A percentile compares a stretch with the other conserved stretches of the same genome.
Evolutionary conservation across 2,797 vertebrate species (phyloP).

Genomic region (Clamator glandarius): DNA sequence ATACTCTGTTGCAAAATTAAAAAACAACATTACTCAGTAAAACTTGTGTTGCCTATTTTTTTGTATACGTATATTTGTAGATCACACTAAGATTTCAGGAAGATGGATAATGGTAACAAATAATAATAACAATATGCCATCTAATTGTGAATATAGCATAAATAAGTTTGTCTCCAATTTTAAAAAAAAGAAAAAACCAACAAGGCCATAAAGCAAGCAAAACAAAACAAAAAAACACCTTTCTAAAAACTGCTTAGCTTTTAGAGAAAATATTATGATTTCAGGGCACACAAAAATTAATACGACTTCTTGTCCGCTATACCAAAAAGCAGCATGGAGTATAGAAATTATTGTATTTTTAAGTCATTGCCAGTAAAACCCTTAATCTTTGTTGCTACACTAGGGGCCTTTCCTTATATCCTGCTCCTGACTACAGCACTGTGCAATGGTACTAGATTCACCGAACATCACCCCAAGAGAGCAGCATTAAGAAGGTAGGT

Average conservation of each 20-base stretch:
- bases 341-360: constrained; percentile 8
- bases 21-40: not conserved
- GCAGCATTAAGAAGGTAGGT: not conserved
- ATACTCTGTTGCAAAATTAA: not conserved
- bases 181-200: not conserved
- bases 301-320: not conserved
- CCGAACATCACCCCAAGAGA: not conserved
- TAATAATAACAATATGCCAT: not conserved
- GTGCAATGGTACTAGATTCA: not conserved
- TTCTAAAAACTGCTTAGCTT: fast-evolving
- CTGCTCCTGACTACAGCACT: not conserved
- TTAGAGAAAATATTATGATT: not conserved
- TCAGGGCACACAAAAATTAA: not conserved
- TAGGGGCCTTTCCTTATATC: not conserved
- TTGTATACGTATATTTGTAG: not conserved
- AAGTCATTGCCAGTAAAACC: not conserved
- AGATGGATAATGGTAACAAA: not conserved
- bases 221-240: not conserved
- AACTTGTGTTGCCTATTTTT: not conserved
- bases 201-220: not conserved
- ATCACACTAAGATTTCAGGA: not conserved
- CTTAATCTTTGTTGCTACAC: not conserved
- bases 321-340: not conserved
- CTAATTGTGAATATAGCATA: not conserved
- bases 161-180: not conserved